Base-by-base conservation (phyloP, 2,113 vertebrate species). In the Chaetorhynchus papuensis region DNA sequence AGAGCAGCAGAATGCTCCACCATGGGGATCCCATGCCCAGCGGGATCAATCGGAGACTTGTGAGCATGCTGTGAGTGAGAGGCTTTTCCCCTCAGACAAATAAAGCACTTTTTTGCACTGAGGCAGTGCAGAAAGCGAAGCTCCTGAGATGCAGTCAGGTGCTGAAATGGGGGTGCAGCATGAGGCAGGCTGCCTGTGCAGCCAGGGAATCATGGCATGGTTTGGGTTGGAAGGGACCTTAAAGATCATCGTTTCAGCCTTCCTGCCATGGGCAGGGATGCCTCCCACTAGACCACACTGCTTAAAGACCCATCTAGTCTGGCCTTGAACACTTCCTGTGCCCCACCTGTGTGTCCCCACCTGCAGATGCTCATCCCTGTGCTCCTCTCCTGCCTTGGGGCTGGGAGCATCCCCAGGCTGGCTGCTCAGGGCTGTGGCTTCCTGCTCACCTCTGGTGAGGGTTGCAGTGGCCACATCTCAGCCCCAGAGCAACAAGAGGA, bases 371-470 rank as follows among this genome's bases (percentile, higher is more conserved):
- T 93, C 39, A 24, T 49, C 53, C n/a, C 23, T 4, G 5, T 57
- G 37, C 57, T 83, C 8, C 35, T 71, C 4, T 0, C 33, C 52
- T 4, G 0, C 30, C 39, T 33, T 1, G 2, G 53, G 13, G 26
- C 37, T 2, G 6, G 44, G 35, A 69, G 18, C 44, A 44, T 56
- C 57, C 44, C 35, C 66, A 35, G 61, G 47, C 18, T 60, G 52
- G 7, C 21, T 63, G 59, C 56, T 53, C 1, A 0, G 37, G 42
- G 6, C 26, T 57, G 0, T 4, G 9, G 39, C 35, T 50, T 65
- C 50, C 72, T 89, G 71, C 47, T 80, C 5, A 1, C 37, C 37
- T 13, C 31, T 2, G 0, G 20, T 28, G 5, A 5, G 5, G 30
- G 18, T 11, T 47, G 35, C 22, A 47, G 19, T 14, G 26, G 71